Evolutionary conservation across 2,113 vertebrate genomes (phyloP).

Genomic region (Dascyllus trimaculatus): DNA sequence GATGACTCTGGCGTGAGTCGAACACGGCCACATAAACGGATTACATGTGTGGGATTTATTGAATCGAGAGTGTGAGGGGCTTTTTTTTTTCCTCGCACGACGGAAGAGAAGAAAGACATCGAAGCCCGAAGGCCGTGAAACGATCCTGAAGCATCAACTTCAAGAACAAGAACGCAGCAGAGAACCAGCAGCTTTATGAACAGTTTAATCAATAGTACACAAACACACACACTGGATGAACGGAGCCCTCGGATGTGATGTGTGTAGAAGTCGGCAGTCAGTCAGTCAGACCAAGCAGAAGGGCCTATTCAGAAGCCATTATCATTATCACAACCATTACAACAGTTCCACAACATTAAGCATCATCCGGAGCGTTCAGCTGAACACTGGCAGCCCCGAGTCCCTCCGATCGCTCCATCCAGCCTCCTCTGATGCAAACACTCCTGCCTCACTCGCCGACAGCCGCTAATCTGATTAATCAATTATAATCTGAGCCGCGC

Average conservation of each 20-base stretch:
- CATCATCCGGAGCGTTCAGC: slow-evolving; percentile 50
- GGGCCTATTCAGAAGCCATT: slow-evolving; percentile 55
- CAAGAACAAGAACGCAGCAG: slow-evolving; percentile 5
- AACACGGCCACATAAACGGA: slow-evolving; percentile 13
- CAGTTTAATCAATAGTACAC: slow-evolving; percentile 46
- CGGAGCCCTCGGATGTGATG: not conserved
- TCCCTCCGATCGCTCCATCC: slow-evolving; percentile 24
- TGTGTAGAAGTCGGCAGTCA: not conserved
- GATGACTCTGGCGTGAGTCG: not conserved
- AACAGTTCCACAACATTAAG: slow-evolving; percentile 56
- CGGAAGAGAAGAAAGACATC: not conserved
- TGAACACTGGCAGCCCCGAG: slow-evolving; percentile 1
- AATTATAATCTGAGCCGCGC: slow-evolving; percentile 50
- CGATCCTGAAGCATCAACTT: not conserved
- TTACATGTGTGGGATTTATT: not conserved
- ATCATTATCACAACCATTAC: slow-evolving; percentile 57
- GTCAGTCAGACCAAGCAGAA: slow-evolving; percentile 40
- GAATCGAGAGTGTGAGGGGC: not conserved
- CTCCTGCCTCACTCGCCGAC: not conserved
- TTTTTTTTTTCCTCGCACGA: too few species aligned
- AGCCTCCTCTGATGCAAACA: slow-evolving; percentile 7
- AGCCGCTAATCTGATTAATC: slow-evolving; percentile 55
- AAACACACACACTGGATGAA: slow-evolving; percentile 21
- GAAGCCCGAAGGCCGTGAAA: not conserved
- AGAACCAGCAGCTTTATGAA: slow-evolving; percentile 40